phyloP scores from a whole-genome alignment of 2,888 invertebrate genomes.

The Acanthoscelides obtectus region DNA sequence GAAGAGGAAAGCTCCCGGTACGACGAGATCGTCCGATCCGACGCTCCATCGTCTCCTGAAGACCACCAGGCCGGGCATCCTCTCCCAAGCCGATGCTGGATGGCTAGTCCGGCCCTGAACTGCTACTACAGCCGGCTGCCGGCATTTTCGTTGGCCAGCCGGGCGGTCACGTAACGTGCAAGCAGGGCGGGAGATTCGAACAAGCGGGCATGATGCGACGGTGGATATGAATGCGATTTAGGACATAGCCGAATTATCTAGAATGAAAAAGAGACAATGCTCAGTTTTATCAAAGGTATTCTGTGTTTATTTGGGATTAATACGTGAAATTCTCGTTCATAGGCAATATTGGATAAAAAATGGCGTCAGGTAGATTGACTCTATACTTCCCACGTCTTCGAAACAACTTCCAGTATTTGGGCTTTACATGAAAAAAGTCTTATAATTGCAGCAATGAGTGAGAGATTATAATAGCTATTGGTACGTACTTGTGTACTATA shows the following conservation, averaged over 20 bases:
- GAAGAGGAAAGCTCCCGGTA: constrained; percentile 74
- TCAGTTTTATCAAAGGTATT: too few relatives aligned
- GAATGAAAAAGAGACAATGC: not conserved
- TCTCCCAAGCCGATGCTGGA: constrained; percentile 9
- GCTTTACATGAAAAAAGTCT: too few relatives aligned
- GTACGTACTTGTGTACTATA: too few relatives aligned
- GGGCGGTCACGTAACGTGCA: not conserved
- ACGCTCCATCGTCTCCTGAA: constrained; percentile 84
- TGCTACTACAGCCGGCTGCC: not conserved
- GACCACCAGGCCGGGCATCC: constrained; percentile 81
- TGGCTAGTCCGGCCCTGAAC: not conserved
- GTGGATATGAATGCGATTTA: not conserved
- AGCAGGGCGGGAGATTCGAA: not conserved
- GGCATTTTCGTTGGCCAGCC: not conserved
- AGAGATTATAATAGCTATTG: too few relatives aligned
- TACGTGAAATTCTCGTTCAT: too few relatives aligned
- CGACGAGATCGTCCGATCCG: constrained; percentile 82
- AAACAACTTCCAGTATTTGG: too few relatives aligned
- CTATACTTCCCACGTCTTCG: too few relatives aligned
- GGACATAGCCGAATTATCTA: not conserved
- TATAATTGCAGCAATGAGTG: too few relatives aligned
- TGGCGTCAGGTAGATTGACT: too few relatives aligned
- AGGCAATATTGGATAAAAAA: too few relatives aligned
- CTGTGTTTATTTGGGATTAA: too few relatives aligned
- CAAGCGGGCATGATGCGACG: not conserved